Evolutionary conservation across 2,888 invertebrate genomes (phyloP), one percentile per base, ranked within the genome.

Genomic region (Epirrhoe tristata): DNA sequence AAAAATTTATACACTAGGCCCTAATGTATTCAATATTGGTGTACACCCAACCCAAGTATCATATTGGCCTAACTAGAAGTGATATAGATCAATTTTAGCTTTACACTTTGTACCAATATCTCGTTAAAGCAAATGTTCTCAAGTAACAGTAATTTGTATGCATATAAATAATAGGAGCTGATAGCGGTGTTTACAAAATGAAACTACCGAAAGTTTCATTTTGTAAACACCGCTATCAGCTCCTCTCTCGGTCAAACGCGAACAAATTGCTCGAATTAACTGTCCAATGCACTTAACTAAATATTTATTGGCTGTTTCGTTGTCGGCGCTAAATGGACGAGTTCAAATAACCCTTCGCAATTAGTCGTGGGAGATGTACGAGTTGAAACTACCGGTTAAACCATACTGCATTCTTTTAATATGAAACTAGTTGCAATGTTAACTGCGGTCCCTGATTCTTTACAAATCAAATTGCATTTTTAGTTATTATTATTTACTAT

Each of bases 181-280:
- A n/a, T n/a, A n/a, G n/a, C n/a, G n/a, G n/a, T n/a, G n/a, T n/a
- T n/a, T n/a, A n/a, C n/a, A n/a, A n/a, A n/a, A n/a, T n/a, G n/a
- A n/a, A n/a, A n/a, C n/a, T n/a, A n/a, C 12, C 39, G 5, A 12
- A 3, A 43, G 12, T 12, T 12, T 43, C 12, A 12, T 43, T 12
- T 43, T 43, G 39, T 43, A 43, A 43, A 43, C 39, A 62, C 62
- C 75, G 77, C 77, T 70, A 8, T 31, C 66, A 46, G 70, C 58
- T 31, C 6, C 46, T 6, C 10, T 59, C 73, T 72, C 50, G 4
- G 39, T 73, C 56, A 75, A 77, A 76, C 77, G 73, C 73, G 75
- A 79, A 83, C 83, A 86, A 88, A 88, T 88, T 86, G 85, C 79
- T 82, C 75, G 80, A 85, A 88, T 89, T 84, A 86, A 81, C 77